Evolutionary conservation across 2,113 vertebrate species (phyloP).

Genomic region (Sylvilagus bachmani): DNA sequence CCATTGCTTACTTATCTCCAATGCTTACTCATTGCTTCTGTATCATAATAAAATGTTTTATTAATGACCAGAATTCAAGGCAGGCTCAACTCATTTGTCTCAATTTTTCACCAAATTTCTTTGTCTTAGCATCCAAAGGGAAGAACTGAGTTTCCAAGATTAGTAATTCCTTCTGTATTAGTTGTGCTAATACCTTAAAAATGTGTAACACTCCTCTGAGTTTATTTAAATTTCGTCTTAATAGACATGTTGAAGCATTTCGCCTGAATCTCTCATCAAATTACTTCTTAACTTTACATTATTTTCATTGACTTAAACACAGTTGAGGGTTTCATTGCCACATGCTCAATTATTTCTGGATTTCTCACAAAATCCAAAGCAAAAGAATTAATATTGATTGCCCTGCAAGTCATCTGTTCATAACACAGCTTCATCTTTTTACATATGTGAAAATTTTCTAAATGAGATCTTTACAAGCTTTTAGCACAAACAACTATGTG

Average conservation of each 20-base stretch:
- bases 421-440: constrained; percentile 29
- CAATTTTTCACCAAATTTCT: background rate
- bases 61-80: background rate
- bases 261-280: background rate
- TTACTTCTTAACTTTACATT: constrained; percentile 2
- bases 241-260: background rate
- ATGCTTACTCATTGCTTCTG: background rate
- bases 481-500: background rate
- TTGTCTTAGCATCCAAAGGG: background rate
- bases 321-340: background rate
- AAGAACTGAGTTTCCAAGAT: background rate
- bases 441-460: background rate
- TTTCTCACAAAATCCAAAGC: constrained; percentile 34
- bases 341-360: constrained; percentile 15
- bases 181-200: background rate
- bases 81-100: background rate
- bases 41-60: background rate
- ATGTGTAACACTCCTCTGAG: background rate
- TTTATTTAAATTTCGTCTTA: constrained; percentile 34
- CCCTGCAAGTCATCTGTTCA: background rate
- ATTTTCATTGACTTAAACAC: constrained; percentile 2
- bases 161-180: background rate
- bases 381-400: constrained; percentile 25
- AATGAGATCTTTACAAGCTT: background rate
- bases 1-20: too few relatives aligned